Conservation (phyloP, 2,113 vertebrate genomes). For the Acanthisitta chloris region DNA sequence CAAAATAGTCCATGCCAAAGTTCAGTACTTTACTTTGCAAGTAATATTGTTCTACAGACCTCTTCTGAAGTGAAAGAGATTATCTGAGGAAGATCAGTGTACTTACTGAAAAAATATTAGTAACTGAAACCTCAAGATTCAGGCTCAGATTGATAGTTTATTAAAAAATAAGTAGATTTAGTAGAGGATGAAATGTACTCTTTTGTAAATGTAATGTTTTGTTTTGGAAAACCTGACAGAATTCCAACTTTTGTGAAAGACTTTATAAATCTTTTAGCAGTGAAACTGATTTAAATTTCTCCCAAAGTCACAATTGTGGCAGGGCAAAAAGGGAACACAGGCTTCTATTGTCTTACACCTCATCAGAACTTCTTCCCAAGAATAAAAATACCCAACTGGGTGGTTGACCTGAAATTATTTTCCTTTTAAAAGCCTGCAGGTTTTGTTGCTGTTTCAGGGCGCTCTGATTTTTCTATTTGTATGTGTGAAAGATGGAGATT, state of each 20-base stretch:
- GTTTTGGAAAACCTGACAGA: neutral
- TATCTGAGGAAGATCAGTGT: neutral
- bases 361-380: neutral
- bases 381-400: neutral
- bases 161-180: neutral
- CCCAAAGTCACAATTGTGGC: neutral
- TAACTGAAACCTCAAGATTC: neutral
- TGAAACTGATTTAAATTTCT: neutral
- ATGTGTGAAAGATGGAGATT: neutral
- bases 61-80: neutral
- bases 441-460: neutral
- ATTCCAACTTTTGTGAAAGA: neutral
- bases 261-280: neutral
- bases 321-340: neutral
- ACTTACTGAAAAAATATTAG: rapidly evolving
- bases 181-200: neutral
- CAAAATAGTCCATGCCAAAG: neutral
- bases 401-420: neutral
- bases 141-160: neutral
- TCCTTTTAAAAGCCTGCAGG: neutral
- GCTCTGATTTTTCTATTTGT: neutral
- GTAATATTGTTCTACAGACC: neutral
- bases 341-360: neutral
- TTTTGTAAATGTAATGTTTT: neutral
- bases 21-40: neutral